Base-by-base conservation (phyloP, 2,113 vertebrate genomes). In the Saccopteryx bilineata region DNA sequence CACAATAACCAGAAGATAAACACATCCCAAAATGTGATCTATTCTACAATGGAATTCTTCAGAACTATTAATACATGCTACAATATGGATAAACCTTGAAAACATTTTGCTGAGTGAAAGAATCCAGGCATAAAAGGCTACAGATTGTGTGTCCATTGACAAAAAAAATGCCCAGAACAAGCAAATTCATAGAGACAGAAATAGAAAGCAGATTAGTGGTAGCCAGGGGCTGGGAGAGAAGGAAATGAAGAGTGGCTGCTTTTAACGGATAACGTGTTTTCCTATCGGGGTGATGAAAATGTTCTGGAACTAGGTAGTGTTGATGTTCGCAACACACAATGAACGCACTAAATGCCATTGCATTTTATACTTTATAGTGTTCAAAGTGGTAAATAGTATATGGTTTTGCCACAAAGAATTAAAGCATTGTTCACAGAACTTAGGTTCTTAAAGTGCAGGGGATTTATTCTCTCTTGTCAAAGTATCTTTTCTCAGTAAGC, bases 391-490 rank as follows among this genome's bases (percentile, higher is more conserved):
- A 92, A 89, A 56, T 79, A 56, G 26, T 54, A 17, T 48, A 0
- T 87, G 11, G 61, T 50, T 83, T 71, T 68, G 69, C 24, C 26
- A 86, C 50, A 63, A 15, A 48, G 48, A 63, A 82, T 63, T n/a
- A 76, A 78, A 33, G 18, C 10, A 60, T 60, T 74, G 21, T 19
- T 88, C 33, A 71, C 0, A 94, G 10, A 63, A 78, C 39, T 48
- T 86, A 33, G 28, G 7, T 79, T 87, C 69, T 61, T 58, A 79
- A 88, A 79, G 48, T 66, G 17, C 23, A 52, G 6, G 12, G 5
- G 5, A 28, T 65, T 82, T 91, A 23, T 60, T 93, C 28, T 91
- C 56, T 66, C 88, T 88, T 63, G 28, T 78, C 68, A 61, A 85
- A 3, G 23, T 52, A 50, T 60, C 33, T 81, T 65, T 81, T 23